These are phyloP conservation scores for Drosophila borborema DNA, from an alignment of 2,888 invertebrate genomes.

Conservation along the genomic window DNA sequence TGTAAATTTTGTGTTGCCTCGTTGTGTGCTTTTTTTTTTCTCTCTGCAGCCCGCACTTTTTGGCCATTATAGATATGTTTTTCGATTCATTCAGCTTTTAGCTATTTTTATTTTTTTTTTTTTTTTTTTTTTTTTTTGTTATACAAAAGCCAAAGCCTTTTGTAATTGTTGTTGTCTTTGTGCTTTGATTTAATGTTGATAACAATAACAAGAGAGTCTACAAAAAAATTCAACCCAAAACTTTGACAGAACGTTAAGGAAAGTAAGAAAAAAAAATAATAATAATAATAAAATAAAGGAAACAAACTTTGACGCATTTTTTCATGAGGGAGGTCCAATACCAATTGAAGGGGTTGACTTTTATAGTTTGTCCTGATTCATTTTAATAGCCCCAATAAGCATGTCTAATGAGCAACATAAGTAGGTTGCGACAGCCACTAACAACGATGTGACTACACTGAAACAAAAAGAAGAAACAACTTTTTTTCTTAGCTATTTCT, in stretches of 20 bases:
- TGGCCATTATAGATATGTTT: conserved; percentile 61
- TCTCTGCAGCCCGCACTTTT: conserved; percentile 19
- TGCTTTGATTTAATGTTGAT: conserved; percentile 81
- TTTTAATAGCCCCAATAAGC: conserved; percentile 82
- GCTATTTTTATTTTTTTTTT: conserved; percentile 12
- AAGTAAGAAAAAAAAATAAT: conserved; percentile 23
- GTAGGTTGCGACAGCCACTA: conserved; percentile 45
- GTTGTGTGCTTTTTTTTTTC: conserved; percentile 9
- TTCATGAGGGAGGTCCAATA: conserved; percentile 41
- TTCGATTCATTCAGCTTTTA: conserved; percentile 50
- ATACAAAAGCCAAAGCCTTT: conserved; percentile 60
- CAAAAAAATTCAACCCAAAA: conserved; percentile 60
- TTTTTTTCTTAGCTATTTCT: no score
- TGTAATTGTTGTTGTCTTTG: conserved; percentile 77
- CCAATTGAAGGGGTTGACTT: conserved; percentile 65
- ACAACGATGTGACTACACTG: conserved; percentile 6
- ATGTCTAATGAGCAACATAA: conserved; percentile 78
- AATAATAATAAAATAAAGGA: conserved; percentile 7
- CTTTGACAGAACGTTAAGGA: conserved; percentile 50
- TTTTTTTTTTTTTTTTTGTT: conserved; percentile 10
- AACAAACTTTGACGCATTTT: conserved; percentile 58
- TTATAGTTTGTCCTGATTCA: conserved; percentile 82
- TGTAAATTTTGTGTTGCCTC: conserved; percentile 72
- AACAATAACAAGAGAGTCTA: conserved; percentile 71
- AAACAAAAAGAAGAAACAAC: not conserved